Conservation (phyloP, 2,113 vertebrate genomes). For the Ochotona princeps region DNA sequence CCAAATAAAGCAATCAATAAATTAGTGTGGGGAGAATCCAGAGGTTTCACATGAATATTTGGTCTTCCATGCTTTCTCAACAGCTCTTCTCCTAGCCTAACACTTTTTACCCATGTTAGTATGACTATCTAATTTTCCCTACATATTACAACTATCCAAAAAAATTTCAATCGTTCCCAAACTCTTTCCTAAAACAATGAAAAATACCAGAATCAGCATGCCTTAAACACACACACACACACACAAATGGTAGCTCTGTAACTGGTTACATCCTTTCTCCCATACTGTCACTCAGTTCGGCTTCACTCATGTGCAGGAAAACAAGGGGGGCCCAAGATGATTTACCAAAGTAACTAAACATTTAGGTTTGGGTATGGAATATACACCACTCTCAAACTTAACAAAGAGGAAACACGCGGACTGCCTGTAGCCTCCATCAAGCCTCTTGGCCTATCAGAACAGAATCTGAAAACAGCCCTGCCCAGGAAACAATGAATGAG, state of each 20-base stretch:
- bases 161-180: conserved; percentile 31
- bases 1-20: neutral
- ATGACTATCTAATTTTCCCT: conserved; percentile 4
- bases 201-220: neutral
- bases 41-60: neutral
- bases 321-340: neutral
- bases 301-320: conserved; percentile 42
- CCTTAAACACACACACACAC: conserved; percentile 25
- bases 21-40: neutral
- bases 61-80: neutral
- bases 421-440: neutral
- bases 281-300: neutral
- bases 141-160: conserved; percentile 29
- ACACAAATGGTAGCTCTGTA: conserved; percentile 15
- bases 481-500: conserved; percentile 32
- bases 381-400: conserved; percentile 19
- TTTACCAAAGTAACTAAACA: conserved; percentile 40
- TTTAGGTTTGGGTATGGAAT: neutral
- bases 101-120: neutral
- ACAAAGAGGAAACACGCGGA: neutral
- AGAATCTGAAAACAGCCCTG: neutral
- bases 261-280: conserved; percentile 45
- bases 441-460: neutral
- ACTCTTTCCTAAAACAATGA: conserved; percentile 27
- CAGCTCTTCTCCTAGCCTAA: neutral